Evolutionary conservation across 2,888 invertebrate genomes (phyloP).

Genomic region (Osmoderma eremita): DNA sequence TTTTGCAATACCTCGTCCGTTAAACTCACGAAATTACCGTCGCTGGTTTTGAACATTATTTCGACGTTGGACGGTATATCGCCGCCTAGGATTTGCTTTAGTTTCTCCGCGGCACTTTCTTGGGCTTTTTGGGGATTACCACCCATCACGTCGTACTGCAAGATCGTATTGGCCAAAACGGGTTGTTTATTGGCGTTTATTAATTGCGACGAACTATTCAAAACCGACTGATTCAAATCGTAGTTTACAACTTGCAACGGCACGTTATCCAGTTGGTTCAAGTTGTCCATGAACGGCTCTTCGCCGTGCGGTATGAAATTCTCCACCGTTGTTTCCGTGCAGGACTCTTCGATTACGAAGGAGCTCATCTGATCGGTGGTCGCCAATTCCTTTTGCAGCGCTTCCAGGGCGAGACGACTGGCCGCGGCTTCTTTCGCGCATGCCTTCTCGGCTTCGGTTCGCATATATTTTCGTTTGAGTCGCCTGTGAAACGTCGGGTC

Average conservation of each 20-base stretch:
- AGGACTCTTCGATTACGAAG: constrained; percentile 62
- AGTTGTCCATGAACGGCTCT: constrained; percentile 50
- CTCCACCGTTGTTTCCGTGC: constrained; percentile 61
- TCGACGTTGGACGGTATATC: constrained; percentile 64
- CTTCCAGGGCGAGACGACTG: constrained; percentile 62
- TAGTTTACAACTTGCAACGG: constrained; percentile 53
- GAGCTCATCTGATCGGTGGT: constrained; percentile 58
- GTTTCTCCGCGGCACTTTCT: constrained; percentile 55
- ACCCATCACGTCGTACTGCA: constrained; percentile 46
- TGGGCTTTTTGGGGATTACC: constrained; percentile 25
- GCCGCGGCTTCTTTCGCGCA: constrained; percentile 63
- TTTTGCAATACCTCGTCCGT: constrained; percentile 70
- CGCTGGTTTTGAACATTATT: constrained; percentile 72
- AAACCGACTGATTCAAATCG: constrained; percentile 49
- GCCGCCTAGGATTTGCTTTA: constrained; percentile 58
- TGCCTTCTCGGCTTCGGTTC: constrained; percentile 60
- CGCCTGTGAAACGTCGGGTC: constrained; percentile 53
- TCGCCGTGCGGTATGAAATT: constrained; percentile 59
- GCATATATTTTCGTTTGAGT: constrained; percentile 56
- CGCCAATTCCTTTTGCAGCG: constrained; percentile 63
- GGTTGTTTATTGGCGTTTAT: constrained; percentile 47
- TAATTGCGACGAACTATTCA: constrained; percentile 46
- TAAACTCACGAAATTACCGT: constrained; percentile 72
- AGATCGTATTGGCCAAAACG: constrained; percentile 39
- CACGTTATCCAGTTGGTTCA: constrained; percentile 50